Conservation (phyloP, 2,113 vertebrate species). For the Mesocricetus auratus region DNA sequence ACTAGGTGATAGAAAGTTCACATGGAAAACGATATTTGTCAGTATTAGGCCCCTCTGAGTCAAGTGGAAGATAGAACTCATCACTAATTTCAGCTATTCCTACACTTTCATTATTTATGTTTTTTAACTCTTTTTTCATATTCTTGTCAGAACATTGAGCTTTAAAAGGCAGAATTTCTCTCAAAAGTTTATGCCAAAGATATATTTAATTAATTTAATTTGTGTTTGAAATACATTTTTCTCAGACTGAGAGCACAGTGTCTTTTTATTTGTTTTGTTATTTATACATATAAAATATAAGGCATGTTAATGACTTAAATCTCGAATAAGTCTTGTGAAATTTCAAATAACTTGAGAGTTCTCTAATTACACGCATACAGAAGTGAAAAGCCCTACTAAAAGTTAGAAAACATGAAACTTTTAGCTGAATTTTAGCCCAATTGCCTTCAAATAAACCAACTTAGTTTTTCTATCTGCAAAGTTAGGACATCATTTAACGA, state of each 20-base stretch:
- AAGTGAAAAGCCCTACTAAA: background rate
- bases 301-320: background rate
- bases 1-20: background rate
- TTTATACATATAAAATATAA: background rate
- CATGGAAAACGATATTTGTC: background rate
- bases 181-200: background rate
- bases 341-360: background rate
- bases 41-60: background rate
- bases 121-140: background rate
- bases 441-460: background rate
- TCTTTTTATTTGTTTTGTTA: background rate
- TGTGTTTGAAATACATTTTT: constrained; percentile 9
- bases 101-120: background rate
- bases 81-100: background rate
- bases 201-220: constrained; percentile 12
- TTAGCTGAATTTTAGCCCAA: background rate
- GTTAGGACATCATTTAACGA: background rate
- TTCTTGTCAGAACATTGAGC: background rate
- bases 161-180: constrained; percentile 23
- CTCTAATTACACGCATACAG: background rate
- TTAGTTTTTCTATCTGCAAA: background rate
- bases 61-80: background rate
- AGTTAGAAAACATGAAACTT: background rate
- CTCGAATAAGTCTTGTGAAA: background rate
- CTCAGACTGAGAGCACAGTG: background rate